Conservation (phyloP, 2,888 invertebrate genomes). For the Spilarctia lutea region DNA sequence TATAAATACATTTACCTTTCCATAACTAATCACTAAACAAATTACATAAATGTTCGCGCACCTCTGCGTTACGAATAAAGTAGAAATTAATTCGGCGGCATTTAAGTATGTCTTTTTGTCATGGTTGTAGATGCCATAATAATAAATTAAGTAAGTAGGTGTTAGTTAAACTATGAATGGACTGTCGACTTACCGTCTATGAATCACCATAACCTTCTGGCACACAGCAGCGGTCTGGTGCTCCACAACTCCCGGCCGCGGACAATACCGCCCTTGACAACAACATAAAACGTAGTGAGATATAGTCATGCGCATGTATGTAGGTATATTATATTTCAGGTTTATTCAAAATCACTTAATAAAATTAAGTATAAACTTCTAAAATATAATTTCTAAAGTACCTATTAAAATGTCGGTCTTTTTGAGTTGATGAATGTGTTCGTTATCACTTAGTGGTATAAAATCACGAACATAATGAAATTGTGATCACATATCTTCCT, state of each 20-base stretch:
- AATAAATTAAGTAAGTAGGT: slow-evolving; percentile 57
- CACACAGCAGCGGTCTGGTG: neutral
- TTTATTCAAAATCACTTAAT: slow-evolving; percentile 70
- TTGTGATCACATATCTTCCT: slow-evolving; percentile 78
- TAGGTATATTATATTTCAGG: slow-evolving; percentile 5
- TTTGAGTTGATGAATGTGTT: slow-evolving; percentile 60
- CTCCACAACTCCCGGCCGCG: slow-evolving; percentile 9
- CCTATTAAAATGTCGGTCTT: slow-evolving; percentile 39
- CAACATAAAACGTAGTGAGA: slow-evolving; percentile 41
- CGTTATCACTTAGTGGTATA: slow-evolving; percentile 74
- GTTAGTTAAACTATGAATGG: slow-evolving; percentile 56
- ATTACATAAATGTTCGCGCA: slow-evolving; percentile 44
- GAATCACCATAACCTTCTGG: slow-evolving; percentile 38
- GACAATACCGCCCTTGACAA: slow-evolving; percentile 25
- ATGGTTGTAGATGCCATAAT: slow-evolving; percentile 61
- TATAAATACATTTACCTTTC: slow-evolving; percentile 40
- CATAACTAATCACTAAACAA: slow-evolving; percentile 49
- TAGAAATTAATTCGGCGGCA: slow-evolving; percentile 45
- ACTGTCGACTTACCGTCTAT: slow-evolving; percentile 55
- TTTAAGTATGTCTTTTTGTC: slow-evolving; percentile 50
- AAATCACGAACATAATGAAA: slow-evolving; percentile 62
- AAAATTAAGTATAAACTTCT: slow-evolving; percentile 76
- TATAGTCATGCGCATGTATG: neutral
- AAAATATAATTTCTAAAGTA: slow-evolving; percentile 64
- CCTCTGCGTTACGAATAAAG: slow-evolving; percentile 44